A percentile compares a stretch with the other conserved stretches of the same genome.
Conservation (phyloP, 1,140 invertebrate genomes). For the Bombus cullumanus region DNA sequence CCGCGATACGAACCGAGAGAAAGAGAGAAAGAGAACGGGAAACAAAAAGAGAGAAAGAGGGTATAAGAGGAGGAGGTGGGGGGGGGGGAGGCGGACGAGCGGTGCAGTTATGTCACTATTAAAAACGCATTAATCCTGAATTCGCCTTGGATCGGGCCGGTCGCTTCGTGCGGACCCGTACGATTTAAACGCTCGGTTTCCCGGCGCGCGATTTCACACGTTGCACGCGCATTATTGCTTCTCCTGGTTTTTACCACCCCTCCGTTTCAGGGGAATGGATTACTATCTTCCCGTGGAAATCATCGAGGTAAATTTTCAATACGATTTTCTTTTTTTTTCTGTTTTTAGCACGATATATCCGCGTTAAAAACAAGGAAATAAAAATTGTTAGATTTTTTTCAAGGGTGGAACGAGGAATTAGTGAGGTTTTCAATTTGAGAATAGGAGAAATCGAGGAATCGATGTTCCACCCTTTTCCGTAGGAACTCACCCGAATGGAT, state of each 20-base stretch:
- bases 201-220: constrained; percentile 49
- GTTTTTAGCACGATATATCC: not conserved
- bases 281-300: constrained; percentile 8
- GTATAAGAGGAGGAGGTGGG: not conserved
- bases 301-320: not conserved
- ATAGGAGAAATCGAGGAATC: not conserved
- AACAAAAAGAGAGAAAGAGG: constrained; percentile 8
- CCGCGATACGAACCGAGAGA: not conserved
- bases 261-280: constrained; percentile 13
- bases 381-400: not conserved
- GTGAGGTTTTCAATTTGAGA: not conserved
- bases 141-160: constrained; percentile 54
- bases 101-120: constrained; percentile 74
- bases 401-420: not conserved
- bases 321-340: not conserved
- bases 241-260: constrained; percentile 44
- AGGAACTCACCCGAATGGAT: constrained; percentile 46
- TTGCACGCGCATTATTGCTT: constrained; percentile 38
- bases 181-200: constrained; percentile 55
- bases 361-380: not conserved
- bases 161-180: constrained; percentile 37
- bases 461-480: not conserved
- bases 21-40: not conserved
- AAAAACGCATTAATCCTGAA: constrained; percentile 77
- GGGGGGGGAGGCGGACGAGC: constrained; percentile 48